These are phyloP conservation scores for Dreissena polymorpha DNA, from an alignment of 1,140 invertebrate genomes.

Conservation along the genomic window DNA sequence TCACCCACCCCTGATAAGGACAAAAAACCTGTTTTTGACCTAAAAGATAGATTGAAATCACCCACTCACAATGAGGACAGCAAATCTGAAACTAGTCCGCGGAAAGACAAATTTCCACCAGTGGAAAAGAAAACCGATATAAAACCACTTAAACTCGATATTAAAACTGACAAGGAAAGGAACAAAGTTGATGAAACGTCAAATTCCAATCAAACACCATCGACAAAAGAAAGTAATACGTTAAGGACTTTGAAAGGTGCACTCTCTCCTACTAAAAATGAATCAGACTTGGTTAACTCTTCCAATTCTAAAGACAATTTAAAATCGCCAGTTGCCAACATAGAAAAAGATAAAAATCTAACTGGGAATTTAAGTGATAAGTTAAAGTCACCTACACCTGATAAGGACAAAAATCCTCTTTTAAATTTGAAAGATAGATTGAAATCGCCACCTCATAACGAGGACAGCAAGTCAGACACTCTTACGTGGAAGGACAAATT, in stretches of 20 bases:
- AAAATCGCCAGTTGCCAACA: not conserved
- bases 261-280: not conserved
- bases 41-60: conserved; percentile 27
- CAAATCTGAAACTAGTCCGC: too few relatives aligned
- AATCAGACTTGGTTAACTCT: not conserved
- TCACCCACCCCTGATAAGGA: conserved; percentile 9
- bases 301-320: not conserved
- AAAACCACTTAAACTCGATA: not conserved
- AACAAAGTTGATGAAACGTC: not conserved
- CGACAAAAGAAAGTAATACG: not conserved
- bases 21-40: conserved; percentile 6
- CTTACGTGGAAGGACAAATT: conserved; percentile 3
- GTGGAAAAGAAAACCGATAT: not conserved
- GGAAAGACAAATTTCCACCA: not conserved
- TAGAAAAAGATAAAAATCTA: not conserved
- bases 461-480: not conserved
- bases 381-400: conserved; percentile 3
- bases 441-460: not conserved
- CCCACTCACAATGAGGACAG: conserved; percentile 12
- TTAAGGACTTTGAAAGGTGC: too few relatives aligned
- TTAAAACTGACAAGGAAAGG: not conserved
- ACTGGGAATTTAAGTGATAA: not conserved
- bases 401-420: conserved; percentile 5
- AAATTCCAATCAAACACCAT: not conserved
- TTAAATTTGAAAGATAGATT: conserved; percentile 3